phyloP scores from a whole-genome alignment of 1,140 invertebrate genomes.

The Drosophila willistoni region DNA sequence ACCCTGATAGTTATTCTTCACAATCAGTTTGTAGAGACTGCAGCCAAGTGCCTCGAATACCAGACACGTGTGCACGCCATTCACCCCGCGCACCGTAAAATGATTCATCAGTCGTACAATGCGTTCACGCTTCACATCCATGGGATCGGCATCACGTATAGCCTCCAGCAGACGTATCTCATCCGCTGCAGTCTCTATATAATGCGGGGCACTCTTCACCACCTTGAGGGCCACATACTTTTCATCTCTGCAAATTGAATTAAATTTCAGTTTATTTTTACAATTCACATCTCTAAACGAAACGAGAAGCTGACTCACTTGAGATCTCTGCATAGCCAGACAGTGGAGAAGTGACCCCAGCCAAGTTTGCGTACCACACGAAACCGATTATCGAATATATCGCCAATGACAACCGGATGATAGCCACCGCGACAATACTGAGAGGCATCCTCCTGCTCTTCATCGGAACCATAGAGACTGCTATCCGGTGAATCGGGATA shows the following conservation, averaged over 20 bases:
- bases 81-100: constrained; percentile 98
- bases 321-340: constrained; percentile 98
- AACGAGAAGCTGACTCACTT: constrained; percentile 61
- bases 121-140: constrained; percentile 95
- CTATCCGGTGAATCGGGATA: constrained; percentile 81
- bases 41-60: constrained; percentile 99
- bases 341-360: constrained; percentile 99
- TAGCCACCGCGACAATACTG: constrained; percentile 98
- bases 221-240: constrained; percentile 99
- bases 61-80: constrained; percentile 98
- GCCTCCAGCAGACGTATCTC: constrained; percentile 98
- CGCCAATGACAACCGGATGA: constrained; percentile 96
- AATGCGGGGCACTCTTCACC: constrained; percentile 99
- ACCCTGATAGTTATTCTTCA: constrained; percentile 98
- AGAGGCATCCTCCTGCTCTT: constrained; percentile 97
- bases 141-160: constrained; percentile 95
- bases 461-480: constrained; percentile 86
- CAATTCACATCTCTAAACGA: no score
- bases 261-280: background rate
- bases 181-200: constrained; percentile 98
- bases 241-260: constrained; percentile 86
- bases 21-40: constrained; percentile 98
- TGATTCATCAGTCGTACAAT: constrained; percentile 98
- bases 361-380: constrained; percentile 98
- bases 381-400: constrained; percentile 96